Percentiles rank a stretch among this genome's conserved stretches.
Evolutionary conservation across 2,113 vertebrate species (phyloP).

Genomic region (Parus major): DNA sequence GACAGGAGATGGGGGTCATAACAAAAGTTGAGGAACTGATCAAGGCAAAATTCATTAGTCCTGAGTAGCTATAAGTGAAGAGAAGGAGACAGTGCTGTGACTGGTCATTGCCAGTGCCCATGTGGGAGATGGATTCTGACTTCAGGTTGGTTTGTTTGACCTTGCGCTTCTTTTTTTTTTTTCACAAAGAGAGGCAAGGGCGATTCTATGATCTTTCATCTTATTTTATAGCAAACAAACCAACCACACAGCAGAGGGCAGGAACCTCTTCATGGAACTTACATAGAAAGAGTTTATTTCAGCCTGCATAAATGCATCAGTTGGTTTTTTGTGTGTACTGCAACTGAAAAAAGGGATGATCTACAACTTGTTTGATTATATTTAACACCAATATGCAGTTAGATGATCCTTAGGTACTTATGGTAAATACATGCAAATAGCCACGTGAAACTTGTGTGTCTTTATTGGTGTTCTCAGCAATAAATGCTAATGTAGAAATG

Average conservation of each 20-base stretch:
- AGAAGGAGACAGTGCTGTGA: neutral
- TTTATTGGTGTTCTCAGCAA: neutral
- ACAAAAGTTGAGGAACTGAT: slow-evolving; percentile 17
- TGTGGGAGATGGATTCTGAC: neutral
- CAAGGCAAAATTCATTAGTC: slow-evolving; percentile 48
- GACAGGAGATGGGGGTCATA: slow-evolving; percentile 17
- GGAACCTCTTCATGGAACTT: neutral
- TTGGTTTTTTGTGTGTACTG: neutral
- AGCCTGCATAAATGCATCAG: neutral
- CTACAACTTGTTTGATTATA: neutral
- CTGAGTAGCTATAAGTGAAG: neutral
- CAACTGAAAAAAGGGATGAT: neutral
- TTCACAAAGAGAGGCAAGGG: neutral
- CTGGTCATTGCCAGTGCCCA: neutral
- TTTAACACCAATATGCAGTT: neutral
- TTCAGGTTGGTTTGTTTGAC: slow-evolving; percentile 3
- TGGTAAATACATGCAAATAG: neutral
- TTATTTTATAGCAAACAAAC: neutral
- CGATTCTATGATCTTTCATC: neutral
- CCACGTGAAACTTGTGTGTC: neutral
- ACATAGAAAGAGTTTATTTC: neutral
- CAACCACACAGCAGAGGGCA: neutral
- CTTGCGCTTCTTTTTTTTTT: neutral
- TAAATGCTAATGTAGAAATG: neutral
- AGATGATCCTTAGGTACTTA: neutral